These are phyloP conservation scores for Drosophila nikananu DNA, from an alignment of 1,140 invertebrate species.

Conservation along the genomic window DNA sequence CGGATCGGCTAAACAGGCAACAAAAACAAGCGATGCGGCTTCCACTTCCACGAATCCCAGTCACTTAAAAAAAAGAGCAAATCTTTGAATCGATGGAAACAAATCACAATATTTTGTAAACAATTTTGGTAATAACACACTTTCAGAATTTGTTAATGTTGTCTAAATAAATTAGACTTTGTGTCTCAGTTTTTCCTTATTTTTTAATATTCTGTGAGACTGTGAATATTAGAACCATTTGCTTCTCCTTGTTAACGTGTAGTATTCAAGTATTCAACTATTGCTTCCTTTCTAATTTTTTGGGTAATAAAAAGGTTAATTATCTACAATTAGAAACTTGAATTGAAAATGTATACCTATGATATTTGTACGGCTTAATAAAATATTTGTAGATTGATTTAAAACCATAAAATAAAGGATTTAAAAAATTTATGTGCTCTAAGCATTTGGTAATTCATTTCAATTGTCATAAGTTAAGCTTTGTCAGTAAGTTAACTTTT, in stretches of 20 bases:
- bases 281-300: conserved; percentile 12
- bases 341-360: neutral
- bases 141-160: too few relatives aligned
- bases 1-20: conserved; percentile 39
- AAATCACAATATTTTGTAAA: neutral
- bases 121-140: neutral
- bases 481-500: neutral
- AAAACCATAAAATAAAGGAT: neutral
- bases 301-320: too few relatives aligned
- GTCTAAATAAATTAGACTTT: too few relatives aligned
- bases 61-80: conserved; percentile 1
- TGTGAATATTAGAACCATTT: neutral
- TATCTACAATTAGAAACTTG: neutral
- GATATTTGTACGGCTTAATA: too few relatives aligned
- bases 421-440: neutral
- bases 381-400: too few relatives aligned
- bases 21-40: conserved; percentile 30
- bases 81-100: neutral
- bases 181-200: neutral
- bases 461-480: neutral
- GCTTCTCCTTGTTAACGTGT: neutral
- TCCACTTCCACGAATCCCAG: conserved; percentile 46
- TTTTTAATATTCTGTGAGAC: too few relatives aligned
- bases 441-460: neutral
- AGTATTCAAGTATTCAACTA: neutral